These are phyloP conservation scores for Trissoscelio sp. DNA, from an alignment of 2,888 invertebrate species.

Conservation along the genomic window DNA sequence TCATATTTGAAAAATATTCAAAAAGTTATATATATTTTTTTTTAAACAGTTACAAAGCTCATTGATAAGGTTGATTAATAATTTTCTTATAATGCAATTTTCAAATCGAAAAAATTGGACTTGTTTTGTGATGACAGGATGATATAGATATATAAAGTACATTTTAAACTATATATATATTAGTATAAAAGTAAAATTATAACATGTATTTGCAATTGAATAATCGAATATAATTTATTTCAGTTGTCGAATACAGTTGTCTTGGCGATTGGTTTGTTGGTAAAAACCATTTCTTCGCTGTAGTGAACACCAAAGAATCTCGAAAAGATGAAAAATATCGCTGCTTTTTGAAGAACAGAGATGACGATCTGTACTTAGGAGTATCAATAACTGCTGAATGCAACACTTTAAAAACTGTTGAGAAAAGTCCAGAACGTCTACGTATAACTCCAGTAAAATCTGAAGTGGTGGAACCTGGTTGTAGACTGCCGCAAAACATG, in stretches of 20 bases:
- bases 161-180: too few species aligned
- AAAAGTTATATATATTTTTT: too few species aligned
- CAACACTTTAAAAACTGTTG: slow-evolving; percentile 95
- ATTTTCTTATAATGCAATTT: too few species aligned
- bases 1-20: too few species aligned
- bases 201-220: too few species aligned
- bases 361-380: slow-evolving; percentile 95
- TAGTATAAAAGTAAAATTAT: too few species aligned
- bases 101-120: too few species aligned
- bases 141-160: too few species aligned
- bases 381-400: slow-evolving; percentile 97
- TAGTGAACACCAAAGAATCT: slow-evolving; percentile 98
- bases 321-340: slow-evolving; percentile 97
- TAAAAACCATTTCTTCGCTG: slow-evolving; percentile 98
- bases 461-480: slow-evolving; percentile 95
- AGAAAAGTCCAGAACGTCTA: slow-evolving; percentile 95
- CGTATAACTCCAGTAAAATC: slow-evolving; percentile 94
- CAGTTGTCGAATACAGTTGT: slow-evolving; percentile 95
- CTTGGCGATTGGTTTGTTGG: slow-evolving; percentile 98
- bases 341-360: slow-evolving; percentile 96
- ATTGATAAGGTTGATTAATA: too few species aligned
- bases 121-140: too few species aligned
- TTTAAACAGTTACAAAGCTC: too few species aligned
- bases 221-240: slow-evolving; percentile 45
- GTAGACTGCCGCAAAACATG: slow-evolving; percentile 96